Base-by-base conservation (phyloP, 2,888 invertebrate genomes). In the Xanthia togata region DNA sequence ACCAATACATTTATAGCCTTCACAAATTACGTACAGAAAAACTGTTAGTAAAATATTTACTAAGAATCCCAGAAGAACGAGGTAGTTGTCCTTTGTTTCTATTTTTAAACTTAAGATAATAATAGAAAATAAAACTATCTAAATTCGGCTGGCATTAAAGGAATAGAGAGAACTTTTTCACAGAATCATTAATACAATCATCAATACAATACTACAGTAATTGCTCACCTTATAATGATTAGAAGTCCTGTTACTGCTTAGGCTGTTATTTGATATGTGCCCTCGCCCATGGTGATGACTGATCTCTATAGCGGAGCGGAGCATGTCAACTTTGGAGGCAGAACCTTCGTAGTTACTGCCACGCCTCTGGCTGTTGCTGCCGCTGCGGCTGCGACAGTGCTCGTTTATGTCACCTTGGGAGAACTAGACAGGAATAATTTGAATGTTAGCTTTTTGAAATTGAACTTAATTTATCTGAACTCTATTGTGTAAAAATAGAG, bases 241-340 rank as follows among this genome's bases (percentile, higher is more conserved):
- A 4, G 90, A 89, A 57, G 93, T 92, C 79, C 94, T 93, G 57
- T 91, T 92, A 71, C 91, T 94, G 20, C 93, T 96, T 78, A 97
- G 92, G 75, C 97, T 97, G 82, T 97, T 97, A 92, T 97, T 97
- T 63, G 97, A 97, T 74, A 97, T 97, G 86, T 97, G 97, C 73
- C 94, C 96, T 91, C 96, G 97, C 79, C 95, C 97, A 62, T 96
- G 95, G 35, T 95, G 95, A 63, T 97, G 97, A 91, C 97, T 97
- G 87, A 98, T 97, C 93, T 98, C 98, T 59, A 98, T 92, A 0
- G 98, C 97, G 31, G 98, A 98, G 82, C 97, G 97, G 8, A 98
- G 95, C 70, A 98, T 94, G 91, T 98, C 98, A 44, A 97, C 97
- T 89, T 97, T 97, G 2, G 97, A 97, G 0, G 96, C 96, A 35